Conservation (phyloP, 2,888 invertebrate genomes). For the Platyscelio sp. region DNA sequence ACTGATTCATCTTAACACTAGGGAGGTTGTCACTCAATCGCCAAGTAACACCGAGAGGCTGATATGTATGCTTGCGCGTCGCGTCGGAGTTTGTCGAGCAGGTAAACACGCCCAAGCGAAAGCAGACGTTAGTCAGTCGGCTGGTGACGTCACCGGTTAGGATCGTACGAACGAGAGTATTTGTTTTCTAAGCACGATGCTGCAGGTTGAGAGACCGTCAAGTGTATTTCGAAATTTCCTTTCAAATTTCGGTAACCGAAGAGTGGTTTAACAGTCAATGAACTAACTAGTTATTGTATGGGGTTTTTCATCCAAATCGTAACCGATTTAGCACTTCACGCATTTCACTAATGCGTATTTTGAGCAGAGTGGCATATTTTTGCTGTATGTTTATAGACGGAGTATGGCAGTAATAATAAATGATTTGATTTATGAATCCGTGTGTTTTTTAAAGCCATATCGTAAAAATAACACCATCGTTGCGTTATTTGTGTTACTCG, state of each 20-base stretch:
- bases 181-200: background rate
- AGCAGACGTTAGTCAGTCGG: slow-evolving; percentile 53
- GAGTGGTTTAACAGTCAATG: too few species aligned
- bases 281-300: too few species aligned
- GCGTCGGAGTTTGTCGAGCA: slow-evolving; percentile 41
- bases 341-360: too few species aligned
- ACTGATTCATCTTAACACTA: slow-evolving; percentile 21
- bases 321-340: too few species aligned
- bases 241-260: background rate
- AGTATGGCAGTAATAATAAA: too few species aligned
- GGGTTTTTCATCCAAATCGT: too few species aligned
- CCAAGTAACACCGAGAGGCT: background rate
- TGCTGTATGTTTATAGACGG: too few species aligned
- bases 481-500: too few species aligned
- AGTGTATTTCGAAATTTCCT: background rate
- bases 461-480: too few species aligned
- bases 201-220: slow-evolving; percentile 20
- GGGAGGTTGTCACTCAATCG: background rate
- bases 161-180: slow-evolving; percentile 34
- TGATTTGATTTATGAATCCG: too few species aligned
- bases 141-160: slow-evolving; percentile 57
- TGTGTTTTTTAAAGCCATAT: too few species aligned
- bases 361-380: too few species aligned
- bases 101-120: slow-evolving; percentile 64
- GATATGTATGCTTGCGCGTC: slow-evolving; percentile 25